phyloP scores from a whole-genome alignment of 2,888 invertebrate genomes.

The Tetranychus piercei region DNA sequence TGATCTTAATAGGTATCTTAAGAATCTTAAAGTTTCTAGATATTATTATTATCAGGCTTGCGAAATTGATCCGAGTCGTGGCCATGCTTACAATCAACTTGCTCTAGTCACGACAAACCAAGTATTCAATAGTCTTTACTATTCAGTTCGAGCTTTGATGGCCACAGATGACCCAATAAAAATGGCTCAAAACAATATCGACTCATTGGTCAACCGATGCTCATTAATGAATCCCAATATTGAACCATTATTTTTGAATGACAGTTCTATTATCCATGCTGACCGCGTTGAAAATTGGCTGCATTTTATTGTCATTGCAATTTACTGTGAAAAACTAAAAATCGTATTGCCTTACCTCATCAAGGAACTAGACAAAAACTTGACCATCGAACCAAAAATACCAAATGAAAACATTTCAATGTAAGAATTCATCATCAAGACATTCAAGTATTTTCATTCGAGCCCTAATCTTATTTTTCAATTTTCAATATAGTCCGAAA shows the following conservation, averaged over 20 bases:
- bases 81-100: constrained; percentile 23
- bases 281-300: constrained; percentile 18
- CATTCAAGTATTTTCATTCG: neutral
- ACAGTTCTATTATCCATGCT: neutral
- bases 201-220: constrained; percentile 13
- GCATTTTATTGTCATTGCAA: constrained; percentile 20
- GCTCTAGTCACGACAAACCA: constrained; percentile 15
- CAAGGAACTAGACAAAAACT: constrained; percentile 5
- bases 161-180: constrained; percentile 18
- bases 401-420: neutral
- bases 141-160: constrained; percentile 17
- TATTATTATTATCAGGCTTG: constrained; percentile 20
- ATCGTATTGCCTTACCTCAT: constrained; percentile 14
- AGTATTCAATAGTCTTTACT: constrained; percentile 18
- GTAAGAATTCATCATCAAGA: neutral
- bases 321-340: constrained; percentile 19
- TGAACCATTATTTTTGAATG: neutral
- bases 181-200: constrained; percentile 17
- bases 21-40: constrained; percentile 14
- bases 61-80: constrained; percentile 16
- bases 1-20: constrained; percentile 21
- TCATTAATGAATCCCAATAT: constrained; percentile 12
- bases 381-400: neutral
- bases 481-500: neutral
- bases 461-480: neutral